Conservation (phyloP, 2,888 invertebrate genomes). For the Ernsta delagoae region DNA sequence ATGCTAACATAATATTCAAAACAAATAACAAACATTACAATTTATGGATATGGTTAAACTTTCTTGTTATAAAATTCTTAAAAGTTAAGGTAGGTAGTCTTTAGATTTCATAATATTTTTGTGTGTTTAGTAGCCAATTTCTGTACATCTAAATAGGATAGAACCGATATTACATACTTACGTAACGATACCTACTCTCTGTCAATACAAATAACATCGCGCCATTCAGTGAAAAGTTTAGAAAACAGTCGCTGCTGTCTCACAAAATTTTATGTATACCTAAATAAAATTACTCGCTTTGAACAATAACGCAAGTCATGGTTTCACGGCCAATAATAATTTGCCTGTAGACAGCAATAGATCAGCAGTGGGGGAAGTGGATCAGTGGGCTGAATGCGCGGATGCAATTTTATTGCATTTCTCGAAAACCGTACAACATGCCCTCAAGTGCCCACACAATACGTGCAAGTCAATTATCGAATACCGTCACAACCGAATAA, state of each 20-base stretch:
- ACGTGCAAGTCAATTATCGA: conserved; percentile 23
- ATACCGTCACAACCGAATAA: conserved; percentile 22
- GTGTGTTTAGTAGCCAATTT: no score
- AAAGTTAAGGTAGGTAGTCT: no score
- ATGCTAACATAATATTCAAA: conserved; percentile 14
- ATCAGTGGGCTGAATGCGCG: conserved; percentile 64
- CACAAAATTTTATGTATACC: conserved; percentile 41
- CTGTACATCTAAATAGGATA: no score
- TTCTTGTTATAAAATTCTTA: no score
- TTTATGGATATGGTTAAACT: no score
- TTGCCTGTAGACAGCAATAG: conserved; percentile 41
- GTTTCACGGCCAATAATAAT: conserved; percentile 58
- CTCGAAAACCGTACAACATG: conserved; percentile 46
- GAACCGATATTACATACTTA: neutral
- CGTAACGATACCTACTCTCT: neutral
- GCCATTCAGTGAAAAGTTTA: neutral
- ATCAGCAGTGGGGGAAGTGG: conserved; percentile 51
- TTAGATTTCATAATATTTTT: no score
- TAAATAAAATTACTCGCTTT: conserved; percentile 47
- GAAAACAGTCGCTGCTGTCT: conserved; percentile 25
- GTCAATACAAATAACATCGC: conserved; percentile 5
- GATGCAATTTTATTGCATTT: conserved; percentile 50
- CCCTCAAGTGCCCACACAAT: conserved; percentile 24
- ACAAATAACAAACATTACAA: neutral
- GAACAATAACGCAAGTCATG: conserved; percentile 53